phyloP scores from a whole-genome alignment of 2,113 vertebrate genomes.

The Probosciger aterrimus region DNA sequence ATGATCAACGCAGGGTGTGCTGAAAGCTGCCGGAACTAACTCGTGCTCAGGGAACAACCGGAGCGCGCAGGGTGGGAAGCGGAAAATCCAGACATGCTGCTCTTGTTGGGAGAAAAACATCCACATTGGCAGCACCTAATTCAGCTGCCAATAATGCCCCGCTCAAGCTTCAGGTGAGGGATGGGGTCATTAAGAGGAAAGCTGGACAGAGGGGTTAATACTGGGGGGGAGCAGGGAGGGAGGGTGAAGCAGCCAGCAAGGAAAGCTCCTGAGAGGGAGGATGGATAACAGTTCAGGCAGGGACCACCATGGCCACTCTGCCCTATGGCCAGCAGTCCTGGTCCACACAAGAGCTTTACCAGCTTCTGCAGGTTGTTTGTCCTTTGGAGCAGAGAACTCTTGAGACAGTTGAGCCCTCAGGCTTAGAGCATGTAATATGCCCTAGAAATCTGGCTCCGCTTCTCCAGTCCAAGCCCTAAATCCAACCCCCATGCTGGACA shows the following conservation, averaged over 20 bases:
- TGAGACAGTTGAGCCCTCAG: neutral
- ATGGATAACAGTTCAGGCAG: neutral
- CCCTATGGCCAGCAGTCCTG: neutral
- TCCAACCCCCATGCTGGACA: neutral
- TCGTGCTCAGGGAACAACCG: neutral
- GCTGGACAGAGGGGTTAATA: neutral
- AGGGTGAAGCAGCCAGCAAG: neutral
- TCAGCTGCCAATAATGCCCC: neutral
- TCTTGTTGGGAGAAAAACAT: neutral
- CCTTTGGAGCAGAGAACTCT: neutral
- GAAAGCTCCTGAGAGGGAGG: neutral
- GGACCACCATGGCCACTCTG: accelerated
- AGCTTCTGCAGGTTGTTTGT: neutral
- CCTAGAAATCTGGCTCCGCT: neutral
- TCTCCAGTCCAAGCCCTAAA: neutral
- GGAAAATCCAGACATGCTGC: neutral
- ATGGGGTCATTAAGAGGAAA: neutral
- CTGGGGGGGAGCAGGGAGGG: neutral
- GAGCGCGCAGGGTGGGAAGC: neutral
- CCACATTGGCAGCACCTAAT: neutral
- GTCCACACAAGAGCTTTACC: neutral
- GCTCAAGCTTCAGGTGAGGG: neutral
- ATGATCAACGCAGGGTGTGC: accelerated
- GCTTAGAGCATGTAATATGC: neutral
- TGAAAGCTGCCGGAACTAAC: conserved; percentile 22